phyloP scores from a whole-genome alignment of 1,140 invertebrate genomes.

The Sycobia sp. region DNA sequence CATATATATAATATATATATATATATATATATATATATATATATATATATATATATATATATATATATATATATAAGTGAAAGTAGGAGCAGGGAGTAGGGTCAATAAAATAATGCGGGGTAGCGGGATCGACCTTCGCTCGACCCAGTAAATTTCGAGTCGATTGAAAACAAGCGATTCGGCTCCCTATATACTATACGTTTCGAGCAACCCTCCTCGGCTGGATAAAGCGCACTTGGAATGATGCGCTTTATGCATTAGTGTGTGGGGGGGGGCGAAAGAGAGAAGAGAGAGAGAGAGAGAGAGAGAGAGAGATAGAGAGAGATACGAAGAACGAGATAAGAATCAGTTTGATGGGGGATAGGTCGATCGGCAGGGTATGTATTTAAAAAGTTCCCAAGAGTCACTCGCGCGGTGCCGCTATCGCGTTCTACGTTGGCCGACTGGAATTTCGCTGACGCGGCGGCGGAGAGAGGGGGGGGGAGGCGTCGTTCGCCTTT shows the following conservation, averaged over 20 bases:
- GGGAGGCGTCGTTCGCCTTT: too few relatives aligned
- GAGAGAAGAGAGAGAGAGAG: background rate
- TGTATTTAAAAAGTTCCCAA: too few relatives aligned
- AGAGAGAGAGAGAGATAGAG: background rate
- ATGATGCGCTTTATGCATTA: too few relatives aligned
- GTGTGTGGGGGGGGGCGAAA: background rate
- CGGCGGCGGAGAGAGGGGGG: too few relatives aligned
- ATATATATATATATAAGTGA: too few relatives aligned
- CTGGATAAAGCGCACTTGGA: too few relatives aligned
- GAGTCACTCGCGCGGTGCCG: too few relatives aligned
- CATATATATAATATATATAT: background rate
- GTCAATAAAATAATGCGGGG: too few relatives aligned
- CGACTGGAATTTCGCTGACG: too few relatives aligned
- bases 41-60: background rate
- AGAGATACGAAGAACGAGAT: background rate
- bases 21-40: background rate
- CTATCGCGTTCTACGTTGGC: too few relatives aligned
- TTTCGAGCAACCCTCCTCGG: background rate
- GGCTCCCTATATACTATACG: background rate
- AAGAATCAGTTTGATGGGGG: background rate
- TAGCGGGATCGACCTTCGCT: background rate
- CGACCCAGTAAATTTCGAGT: slow-evolving; percentile 26
- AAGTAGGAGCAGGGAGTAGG: too few relatives aligned
- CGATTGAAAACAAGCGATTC: slow-evolving; percentile 27
- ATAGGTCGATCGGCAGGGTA: too few relatives aligned